A percentile compares a stretch with the other conserved stretches of the same genome.
These are phyloP conservation scores for Dunckerocampus dactyliophorus DNA, from an alignment of 2,113 vertebrate genomes.

Conservation along the genomic window DNA sequence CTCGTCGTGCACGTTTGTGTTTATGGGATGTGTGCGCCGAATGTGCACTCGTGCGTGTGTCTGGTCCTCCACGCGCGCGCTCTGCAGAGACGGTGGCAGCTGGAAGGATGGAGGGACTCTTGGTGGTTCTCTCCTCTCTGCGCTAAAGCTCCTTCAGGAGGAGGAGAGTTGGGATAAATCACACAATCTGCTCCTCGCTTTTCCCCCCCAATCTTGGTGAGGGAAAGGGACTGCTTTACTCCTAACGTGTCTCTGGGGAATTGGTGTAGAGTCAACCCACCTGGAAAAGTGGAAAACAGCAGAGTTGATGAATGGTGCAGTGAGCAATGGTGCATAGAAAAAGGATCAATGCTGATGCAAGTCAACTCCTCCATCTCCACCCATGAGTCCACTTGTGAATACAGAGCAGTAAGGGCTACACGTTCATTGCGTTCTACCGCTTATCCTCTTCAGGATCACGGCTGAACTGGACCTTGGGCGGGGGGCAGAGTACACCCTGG, in stretches of 20 bases:
- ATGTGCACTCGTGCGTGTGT: conserved; percentile 32
- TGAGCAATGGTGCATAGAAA: conserved; percentile 8
- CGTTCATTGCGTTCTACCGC: no score
- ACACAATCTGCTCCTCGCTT: not conserved
- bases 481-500: no score
- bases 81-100: conserved; percentile 66
- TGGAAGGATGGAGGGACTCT: conserved; percentile 55
- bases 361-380: conserved; percentile 5
- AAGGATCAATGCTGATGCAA: conserved; percentile 16
- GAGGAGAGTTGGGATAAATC: conserved; percentile 22
- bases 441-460: no score
- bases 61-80: conserved; percentile 48
- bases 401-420: not conserved
- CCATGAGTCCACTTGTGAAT: not conserved
- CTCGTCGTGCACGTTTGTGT: conserved; percentile 24
- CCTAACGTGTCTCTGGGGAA: conserved; percentile 12
- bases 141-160: conserved; percentile 57
- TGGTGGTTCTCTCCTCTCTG: conserved; percentile 48
- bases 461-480: no score
- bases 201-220: not conserved
- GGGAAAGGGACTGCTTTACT: not conserved
- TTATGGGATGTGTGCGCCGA: conserved; percentile 7
- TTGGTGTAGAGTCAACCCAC: conserved; percentile 2
- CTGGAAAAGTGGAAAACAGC: conserved; percentile 25
- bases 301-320: not conserved